Conservation (phyloP, 2,113 vertebrate genomes). For the Thomomys bottae region DNA sequence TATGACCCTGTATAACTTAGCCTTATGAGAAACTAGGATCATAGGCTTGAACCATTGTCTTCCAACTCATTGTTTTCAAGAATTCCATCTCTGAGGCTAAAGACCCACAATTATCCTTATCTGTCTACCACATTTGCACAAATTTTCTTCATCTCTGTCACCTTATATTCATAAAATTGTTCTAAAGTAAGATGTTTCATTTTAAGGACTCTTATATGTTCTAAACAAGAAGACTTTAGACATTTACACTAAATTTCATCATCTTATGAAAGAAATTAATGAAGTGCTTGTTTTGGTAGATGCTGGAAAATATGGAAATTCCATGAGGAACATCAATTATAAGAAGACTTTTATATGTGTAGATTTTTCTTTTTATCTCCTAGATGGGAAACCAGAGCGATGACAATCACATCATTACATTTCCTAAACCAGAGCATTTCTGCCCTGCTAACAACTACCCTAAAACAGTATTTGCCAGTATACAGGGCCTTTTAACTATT, state of each 20-base stretch:
- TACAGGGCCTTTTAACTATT: not conserved
- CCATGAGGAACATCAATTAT: not conserved
- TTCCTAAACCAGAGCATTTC: not conserved
- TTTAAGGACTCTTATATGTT: not conserved
- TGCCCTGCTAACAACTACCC: not conserved
- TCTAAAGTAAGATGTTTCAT: conserved; percentile 19
- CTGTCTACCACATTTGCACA: not conserved
- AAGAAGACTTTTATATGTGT: not conserved
- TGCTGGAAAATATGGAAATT: not conserved
- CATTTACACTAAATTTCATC: not conserved
- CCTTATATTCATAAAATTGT: not conserved
- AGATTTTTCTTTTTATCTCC: not conserved
- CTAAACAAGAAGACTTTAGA: not conserved
- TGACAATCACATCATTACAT: not conserved
- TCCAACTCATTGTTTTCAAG: too few species aligned
- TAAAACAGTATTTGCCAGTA: not conserved
- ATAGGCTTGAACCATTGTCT: too few species aligned
- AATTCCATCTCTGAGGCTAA: too few species aligned
- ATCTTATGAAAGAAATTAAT: not conserved
- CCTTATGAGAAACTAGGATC: too few species aligned
- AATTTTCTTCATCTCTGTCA: not conserved
- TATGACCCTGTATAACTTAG: too few species aligned
- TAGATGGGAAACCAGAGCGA: not conserved
- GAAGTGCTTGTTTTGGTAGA: not conserved
- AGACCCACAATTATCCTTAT: too few species aligned